These are phyloP conservation scores for Phodopus roborovskii DNA, from an alignment of 2,113 vertebrate genomes.

Conservation along the genomic window DNA sequence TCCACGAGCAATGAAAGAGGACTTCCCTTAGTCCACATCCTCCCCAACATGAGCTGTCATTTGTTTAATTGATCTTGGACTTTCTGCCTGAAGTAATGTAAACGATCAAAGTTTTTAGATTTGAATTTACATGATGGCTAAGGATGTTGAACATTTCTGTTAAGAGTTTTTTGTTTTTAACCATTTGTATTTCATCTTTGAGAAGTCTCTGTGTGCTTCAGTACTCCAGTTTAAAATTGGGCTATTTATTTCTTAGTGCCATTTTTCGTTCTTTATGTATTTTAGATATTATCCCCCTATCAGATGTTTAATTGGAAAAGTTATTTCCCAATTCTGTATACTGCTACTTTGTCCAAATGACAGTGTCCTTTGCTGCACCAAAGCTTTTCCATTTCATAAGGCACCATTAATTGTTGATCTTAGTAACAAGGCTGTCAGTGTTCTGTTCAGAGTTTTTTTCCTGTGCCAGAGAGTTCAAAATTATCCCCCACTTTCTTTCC, in stretches of 20 bases:
- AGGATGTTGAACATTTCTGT: background rate
- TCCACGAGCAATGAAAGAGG: background rate
- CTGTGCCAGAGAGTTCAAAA: background rate
- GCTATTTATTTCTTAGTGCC: background rate
- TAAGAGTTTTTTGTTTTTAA: too few species aligned
- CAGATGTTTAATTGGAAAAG: background rate
- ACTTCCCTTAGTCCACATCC: background rate
- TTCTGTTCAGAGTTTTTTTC: background rate
- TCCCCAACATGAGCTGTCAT: background rate
- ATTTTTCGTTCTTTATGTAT: background rate
- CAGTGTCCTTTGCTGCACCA: background rate
- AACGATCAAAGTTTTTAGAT: background rate
- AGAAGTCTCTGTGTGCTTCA: background rate
- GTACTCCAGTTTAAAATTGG: background rate
- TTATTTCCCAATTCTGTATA: too few species aligned
- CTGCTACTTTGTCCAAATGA: too few species aligned
- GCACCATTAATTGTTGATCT: background rate
- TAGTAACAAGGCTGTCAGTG: background rate
- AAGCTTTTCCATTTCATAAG: background rate
- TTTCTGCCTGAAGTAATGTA: background rate
- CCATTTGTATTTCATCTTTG: background rate
- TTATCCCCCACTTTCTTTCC: background rate
- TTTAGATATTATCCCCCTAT: background rate
- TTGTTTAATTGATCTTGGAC: background rate
- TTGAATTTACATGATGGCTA: background rate